Conservation (phyloP, 2,113 vertebrate genomes). For the Brienomyrus longianalis region DNA sequence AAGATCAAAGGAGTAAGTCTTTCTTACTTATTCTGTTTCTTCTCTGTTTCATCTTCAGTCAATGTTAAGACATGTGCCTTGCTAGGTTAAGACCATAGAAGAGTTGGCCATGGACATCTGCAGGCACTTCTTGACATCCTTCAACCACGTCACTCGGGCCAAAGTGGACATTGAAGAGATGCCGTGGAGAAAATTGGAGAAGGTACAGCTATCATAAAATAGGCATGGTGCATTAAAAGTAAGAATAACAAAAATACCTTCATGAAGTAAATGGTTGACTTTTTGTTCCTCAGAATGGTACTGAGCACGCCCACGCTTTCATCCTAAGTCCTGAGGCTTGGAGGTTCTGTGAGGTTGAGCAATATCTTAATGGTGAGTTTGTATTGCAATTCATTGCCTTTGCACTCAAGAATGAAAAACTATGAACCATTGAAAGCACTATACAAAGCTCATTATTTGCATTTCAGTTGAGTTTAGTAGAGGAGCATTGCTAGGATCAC, state of each 20-base stretch:
- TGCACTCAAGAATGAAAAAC: background rate
- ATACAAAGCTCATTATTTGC: background rate
- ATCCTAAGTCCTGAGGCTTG: slow-evolving; percentile 64
- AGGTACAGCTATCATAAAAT: slow-evolving; percentile 57
- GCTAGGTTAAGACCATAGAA: slow-evolving; percentile 71
- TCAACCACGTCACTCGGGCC: slow-evolving; percentile 68
- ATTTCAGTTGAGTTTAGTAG: background rate
- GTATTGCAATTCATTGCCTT: background rate
- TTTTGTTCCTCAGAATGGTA: slow-evolving; percentile 59
- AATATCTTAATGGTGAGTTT: slow-evolving; percentile 63
- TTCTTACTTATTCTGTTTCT: background rate
- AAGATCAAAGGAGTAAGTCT: slow-evolving; percentile 80
- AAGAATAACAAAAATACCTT: background rate
- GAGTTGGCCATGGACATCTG: slow-evolving; percentile 77
- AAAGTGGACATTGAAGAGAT: slow-evolving; percentile 71
- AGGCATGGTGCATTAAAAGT: background rate
- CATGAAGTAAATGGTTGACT: slow-evolving; percentile 6
- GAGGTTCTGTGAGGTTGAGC: slow-evolving; percentile 77
- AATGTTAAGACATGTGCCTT: slow-evolving; percentile 13
- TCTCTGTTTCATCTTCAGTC: background rate
- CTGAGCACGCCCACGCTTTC: slow-evolving; percentile 72
- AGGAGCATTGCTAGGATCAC: background rate
- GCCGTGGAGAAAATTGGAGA: slow-evolving; percentile 74
- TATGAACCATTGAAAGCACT: background rate
- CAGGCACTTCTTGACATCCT: slow-evolving; percentile 73